Conservation (phyloP, 2,797 vertebrate species). For the Cygnus olor region DNA sequence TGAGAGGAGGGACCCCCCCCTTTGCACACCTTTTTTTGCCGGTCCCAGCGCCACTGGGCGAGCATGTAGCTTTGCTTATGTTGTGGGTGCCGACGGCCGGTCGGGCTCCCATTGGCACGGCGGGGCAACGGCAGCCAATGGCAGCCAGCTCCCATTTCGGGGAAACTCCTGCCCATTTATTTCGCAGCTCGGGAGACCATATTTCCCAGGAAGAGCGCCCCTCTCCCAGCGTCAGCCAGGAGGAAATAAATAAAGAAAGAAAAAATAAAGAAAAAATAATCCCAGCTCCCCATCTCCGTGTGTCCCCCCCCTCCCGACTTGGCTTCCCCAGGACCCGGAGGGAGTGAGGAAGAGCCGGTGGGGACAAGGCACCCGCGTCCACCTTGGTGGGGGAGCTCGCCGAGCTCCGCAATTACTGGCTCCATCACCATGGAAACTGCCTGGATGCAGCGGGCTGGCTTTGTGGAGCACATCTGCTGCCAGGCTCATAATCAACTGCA, state of each 20-base stretch:
- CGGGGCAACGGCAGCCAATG: slow-evolving; percentile 86
- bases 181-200: slow-evolving; percentile 78
- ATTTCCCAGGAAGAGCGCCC: slow-evolving; percentile 68
- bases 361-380: slow-evolving; percentile 78
- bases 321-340: slow-evolving; percentile 46
- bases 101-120: slow-evolving; percentile 88
- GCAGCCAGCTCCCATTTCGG: slow-evolving; percentile 79
- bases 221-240: slow-evolving; percentile 40
- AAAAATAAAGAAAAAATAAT: background rate
- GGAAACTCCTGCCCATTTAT: slow-evolving; percentile 84
- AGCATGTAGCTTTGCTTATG: slow-evolving; percentile 91
- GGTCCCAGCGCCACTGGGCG: slow-evolving; percentile 78
- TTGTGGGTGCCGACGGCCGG: slow-evolving; percentile 84
- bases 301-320: background rate
- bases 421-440: slow-evolving; percentile 97
- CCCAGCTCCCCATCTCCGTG: background rate
- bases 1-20: slow-evolving; percentile 60
- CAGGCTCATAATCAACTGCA: slow-evolving; percentile 81
- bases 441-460: slow-evolving; percentile 89
- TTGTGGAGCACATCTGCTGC: slow-evolving; percentile 88
- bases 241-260: background rate
- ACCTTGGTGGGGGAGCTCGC: slow-evolving; percentile 79
- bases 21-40: slow-evolving; percentile 70
- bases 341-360: slow-evolving; percentile 65
- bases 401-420: slow-evolving; percentile 89